Evolutionary conservation across 1,140 invertebrate genomes (phyloP).

Genomic region (Ruditapes philippinarum): DNA sequence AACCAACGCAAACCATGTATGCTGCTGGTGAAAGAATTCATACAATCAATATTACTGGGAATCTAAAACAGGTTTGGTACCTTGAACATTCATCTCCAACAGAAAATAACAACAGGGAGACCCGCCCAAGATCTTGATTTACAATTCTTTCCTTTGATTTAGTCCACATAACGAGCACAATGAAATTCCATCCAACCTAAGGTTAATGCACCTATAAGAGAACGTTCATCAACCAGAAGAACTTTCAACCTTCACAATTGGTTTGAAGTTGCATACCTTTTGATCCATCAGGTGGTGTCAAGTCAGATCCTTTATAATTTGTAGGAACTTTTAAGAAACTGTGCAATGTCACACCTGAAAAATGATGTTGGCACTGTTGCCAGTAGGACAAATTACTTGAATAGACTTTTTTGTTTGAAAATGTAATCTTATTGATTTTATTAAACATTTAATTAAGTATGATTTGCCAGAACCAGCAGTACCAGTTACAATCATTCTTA

Average conservation of each 20-base stretch:
- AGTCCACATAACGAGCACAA: conserved; percentile 49
- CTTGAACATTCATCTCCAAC: conserved; percentile 68
- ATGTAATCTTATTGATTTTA: conserved; percentile 38
- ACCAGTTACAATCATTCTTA: conserved; percentile 62
- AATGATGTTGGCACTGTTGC: conserved; percentile 71
- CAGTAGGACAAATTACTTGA: conserved; percentile 71
- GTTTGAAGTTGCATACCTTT: conserved; percentile 53
- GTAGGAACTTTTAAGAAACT: conserved; percentile 68
- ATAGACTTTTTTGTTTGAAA: conserved; percentile 64
- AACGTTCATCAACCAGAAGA: conserved; percentile 71
- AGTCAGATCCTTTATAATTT: conserved; percentile 47
- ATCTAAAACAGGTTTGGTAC: conserved; percentile 70
- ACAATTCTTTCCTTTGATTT: conserved; percentile 29
- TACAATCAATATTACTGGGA: conserved; percentile 58
- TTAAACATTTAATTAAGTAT: conserved; percentile 67
- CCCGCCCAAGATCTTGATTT: conserved; percentile 65
- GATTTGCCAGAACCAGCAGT: conserved; percentile 66
- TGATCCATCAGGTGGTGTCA: conserved; percentile 52
- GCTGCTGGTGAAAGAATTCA: background rate
- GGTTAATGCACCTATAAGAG: conserved; percentile 46
- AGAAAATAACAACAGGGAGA: conserved; percentile 71
- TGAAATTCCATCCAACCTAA: conserved; percentile 71
- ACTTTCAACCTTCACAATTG: conserved; percentile 57
- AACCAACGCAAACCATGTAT: conserved; percentile 8
- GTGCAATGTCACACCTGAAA: conserved; percentile 61